Percentiles rank a stretch among this genome's conserved stretches.
phyloP scores from a whole-genome alignment of 2,797 vertebrate species.

The Coendou prehensilis region DNA sequence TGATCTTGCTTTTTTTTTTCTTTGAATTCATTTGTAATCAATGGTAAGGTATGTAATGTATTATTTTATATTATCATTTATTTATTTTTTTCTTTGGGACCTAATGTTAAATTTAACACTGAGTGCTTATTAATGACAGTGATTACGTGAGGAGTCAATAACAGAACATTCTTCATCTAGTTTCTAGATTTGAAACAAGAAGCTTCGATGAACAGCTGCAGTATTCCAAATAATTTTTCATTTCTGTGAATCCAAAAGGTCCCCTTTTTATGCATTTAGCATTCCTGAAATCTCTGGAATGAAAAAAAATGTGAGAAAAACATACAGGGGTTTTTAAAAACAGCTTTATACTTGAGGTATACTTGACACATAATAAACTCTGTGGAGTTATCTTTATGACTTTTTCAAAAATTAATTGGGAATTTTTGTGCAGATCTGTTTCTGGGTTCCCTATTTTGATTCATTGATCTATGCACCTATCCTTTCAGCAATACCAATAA shows the following conservation, averaged over 20 bases:
- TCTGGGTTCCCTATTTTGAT: slow-evolving; percentile 56
- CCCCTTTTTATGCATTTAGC: slow-evolving; percentile 48
- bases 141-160: slow-evolving; percentile 53
- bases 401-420: slow-evolving; percentile 46
- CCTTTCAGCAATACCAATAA: not conserved
- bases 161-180: slow-evolving; percentile 65
- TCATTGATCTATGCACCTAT: not conserved
- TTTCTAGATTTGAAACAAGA: slow-evolving; percentile 70
- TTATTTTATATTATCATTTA: slow-evolving; percentile 23
- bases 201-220: slow-evolving; percentile 58
- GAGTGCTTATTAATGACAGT: slow-evolving; percentile 38
- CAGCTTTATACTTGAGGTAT: slow-evolving; percentile 25
- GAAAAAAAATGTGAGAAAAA: slow-evolving; percentile 41
- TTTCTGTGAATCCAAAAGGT: slow-evolving; percentile 62
- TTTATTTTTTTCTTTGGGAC: slow-evolving; percentile 19
- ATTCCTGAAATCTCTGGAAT: slow-evolving; percentile 70
- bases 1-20: slow-evolving; percentile 28
- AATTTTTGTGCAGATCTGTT: not conserved
- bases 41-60: slow-evolving; percentile 58
- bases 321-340: not conserved
- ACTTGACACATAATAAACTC: slow-evolving; percentile 4
- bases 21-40: slow-evolving; percentile 61
- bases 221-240: slow-evolving; percentile 65
- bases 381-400: not conserved
- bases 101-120: slow-evolving; percentile 48